Conservation (phyloP, 2,113 vertebrate genomes). For the Pelecanus crispus region DNA sequence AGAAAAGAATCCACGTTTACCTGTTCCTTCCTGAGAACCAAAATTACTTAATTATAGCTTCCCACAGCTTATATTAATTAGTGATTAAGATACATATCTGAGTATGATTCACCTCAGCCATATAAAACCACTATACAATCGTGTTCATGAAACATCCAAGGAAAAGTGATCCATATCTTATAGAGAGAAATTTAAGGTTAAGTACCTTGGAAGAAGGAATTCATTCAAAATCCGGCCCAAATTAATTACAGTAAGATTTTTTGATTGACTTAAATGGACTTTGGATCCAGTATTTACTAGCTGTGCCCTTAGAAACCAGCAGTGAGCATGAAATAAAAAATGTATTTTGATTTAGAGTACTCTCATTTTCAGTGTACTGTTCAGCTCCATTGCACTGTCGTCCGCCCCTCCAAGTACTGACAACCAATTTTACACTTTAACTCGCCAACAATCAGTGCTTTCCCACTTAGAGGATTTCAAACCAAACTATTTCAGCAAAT, state of each 20-base stretch:
- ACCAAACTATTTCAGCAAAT: not conserved
- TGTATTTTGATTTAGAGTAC: not conserved
- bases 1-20: not conserved
- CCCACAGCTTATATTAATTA: not conserved
- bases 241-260: not conserved
- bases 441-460: not conserved
- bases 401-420: not conserved
- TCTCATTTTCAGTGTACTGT: not conserved
- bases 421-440: slow-evolving; percentile 21
- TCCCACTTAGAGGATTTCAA: not conserved
- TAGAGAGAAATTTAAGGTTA: not conserved
- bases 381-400: not conserved
- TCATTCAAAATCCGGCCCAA: not conserved
- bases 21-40: not conserved
- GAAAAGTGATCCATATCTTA: not conserved
- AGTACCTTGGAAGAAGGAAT: not conserved
- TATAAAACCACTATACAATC: not conserved
- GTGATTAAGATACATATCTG: not conserved
- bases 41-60: not conserved
- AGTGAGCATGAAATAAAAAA: not conserved
- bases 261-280: not conserved
- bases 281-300: not conserved
- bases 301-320: not conserved
- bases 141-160: not conserved
- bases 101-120: not conserved